These are phyloP conservation scores for Catalaphyllia jardinei DNA, from an alignment of 64 coral and sea anemone species.

Conservation along the genomic window DNA sequence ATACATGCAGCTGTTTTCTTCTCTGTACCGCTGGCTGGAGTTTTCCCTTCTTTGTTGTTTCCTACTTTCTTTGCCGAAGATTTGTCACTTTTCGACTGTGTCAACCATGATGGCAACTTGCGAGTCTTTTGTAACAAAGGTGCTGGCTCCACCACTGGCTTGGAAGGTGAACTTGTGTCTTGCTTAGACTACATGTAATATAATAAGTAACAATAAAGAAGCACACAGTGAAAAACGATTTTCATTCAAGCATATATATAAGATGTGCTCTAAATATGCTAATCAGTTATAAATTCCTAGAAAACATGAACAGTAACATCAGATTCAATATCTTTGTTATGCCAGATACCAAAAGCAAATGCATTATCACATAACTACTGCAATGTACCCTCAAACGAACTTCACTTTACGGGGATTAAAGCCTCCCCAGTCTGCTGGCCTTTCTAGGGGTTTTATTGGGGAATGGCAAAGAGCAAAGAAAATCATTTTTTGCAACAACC, in stretches of 20 bases:
- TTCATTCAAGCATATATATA: too few relatives aligned
- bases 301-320: neutral
- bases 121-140: constrained; percentile 23
- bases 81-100: neutral
- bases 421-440: too few relatives aligned
- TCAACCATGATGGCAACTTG: constrained; percentile 24
- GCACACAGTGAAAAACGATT: too few relatives aligned
- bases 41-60: neutral
- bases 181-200: neutral
- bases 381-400: too few relatives aligned
- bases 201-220: neutral
- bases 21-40: neutral
- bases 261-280: too few relatives aligned
- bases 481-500: too few relatives aligned
- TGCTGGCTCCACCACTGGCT: neutral
- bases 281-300: neutral
- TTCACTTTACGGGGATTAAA: too few relatives aligned
- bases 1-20: neutral
- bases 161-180: neutral
- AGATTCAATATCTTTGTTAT: too few relatives aligned
- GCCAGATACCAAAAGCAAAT: too few relatives aligned
- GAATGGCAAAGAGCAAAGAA: too few relatives aligned
- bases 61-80: constrained; percentile 4
- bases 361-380: too few relatives aligned
- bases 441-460: too few relatives aligned